Evolutionary conservation across 2,797 vertebrate species (phyloP).

Genomic region (Peromyscus nudipes): DNA sequence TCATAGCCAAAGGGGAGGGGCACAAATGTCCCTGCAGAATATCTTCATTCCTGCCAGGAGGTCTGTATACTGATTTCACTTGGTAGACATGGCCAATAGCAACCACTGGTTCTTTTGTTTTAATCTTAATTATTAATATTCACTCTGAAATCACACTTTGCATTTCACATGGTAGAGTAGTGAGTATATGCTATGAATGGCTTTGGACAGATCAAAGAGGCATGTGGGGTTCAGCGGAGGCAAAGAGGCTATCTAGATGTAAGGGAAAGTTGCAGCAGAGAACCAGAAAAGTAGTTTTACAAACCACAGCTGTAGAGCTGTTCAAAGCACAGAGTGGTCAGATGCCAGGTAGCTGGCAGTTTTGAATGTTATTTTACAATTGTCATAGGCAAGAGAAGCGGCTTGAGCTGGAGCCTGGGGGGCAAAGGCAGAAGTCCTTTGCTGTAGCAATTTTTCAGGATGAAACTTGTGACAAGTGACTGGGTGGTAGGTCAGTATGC

Average conservation of each 20-base stretch:
- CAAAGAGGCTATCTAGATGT: not conserved
- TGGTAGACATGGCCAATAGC: not conserved
- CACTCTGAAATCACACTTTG: not conserved
- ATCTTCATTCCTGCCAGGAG: not conserved
- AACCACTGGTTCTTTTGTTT: not conserved
- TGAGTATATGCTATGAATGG: not conserved
- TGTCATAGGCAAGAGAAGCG: not conserved
- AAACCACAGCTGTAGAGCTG: not conserved
- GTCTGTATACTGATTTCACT: not conserved
- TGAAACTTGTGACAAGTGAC: not conserved
- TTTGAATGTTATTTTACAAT: not conserved
- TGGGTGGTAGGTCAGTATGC: not conserved
- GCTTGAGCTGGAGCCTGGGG: not conserved
- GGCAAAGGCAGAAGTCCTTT: not conserved
- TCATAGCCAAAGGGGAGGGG: not conserved
- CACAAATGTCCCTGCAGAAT: not conserved
- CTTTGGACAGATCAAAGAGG: not conserved
- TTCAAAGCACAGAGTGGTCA: not conserved
- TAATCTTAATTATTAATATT: not conserved
- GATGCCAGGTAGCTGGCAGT: not conserved
- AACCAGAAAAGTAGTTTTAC: not conserved
- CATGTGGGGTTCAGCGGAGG: not conserved
- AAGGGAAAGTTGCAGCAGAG: not conserved
- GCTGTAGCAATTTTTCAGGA: not conserved
- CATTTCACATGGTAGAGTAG: not conserved